Base-by-base conservation (phyloP, 2,113 vertebrate species). In the Microcebus jonahi region DNA sequence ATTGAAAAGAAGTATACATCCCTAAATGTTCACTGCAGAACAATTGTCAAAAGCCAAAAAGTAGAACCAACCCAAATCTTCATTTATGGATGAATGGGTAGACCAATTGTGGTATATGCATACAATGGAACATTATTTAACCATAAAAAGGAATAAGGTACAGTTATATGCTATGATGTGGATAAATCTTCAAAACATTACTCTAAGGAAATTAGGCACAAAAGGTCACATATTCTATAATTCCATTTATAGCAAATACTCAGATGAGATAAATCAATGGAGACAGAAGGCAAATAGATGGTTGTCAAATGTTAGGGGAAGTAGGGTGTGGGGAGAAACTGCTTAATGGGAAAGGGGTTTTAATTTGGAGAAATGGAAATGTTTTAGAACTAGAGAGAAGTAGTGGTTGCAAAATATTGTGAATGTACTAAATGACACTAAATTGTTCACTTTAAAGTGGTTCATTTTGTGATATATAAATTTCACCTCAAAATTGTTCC, bases 341-440 rank as follows among this genome's bases (percentile, higher is more conserved):
- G 11, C 12, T 9, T 36, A 31, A 7, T 6, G 7, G 1, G 8
- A 14, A 84, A 65, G 3, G 2, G 8, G 8, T 23, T 59, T 81
- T 45, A 2, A 91, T 85, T 63, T 81, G 39, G 2, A 63, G 10
- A 18, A 61, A 68, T 29, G 4, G 15, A 48, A 70, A 25, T 61
- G 2, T 57, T 91, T 90, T 50, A 48, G 13, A 31, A 15, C 67
- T 23, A n/a, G 8, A 34, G 6, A 63, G 1, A 86, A 34, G 13
- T 9, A 0, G 31, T 21, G 2, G 6, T 50, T 48, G 27, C 20
- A 53, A 3, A 73, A 39, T 1, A 14, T 0, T n/a, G 36, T 4
- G 7, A 67, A 21, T 21, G 9, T 8, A 42, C 20, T 36, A 31
- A 59, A 31, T 9, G 34, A 4, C 2, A 13, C 15, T 27, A 2